Percentiles rank a stretch among this genome's conserved stretches.
Evolutionary conservation across 2,113 vertebrate genomes (phyloP).

Genomic region (Kryptolebias marmoratus): DNA sequence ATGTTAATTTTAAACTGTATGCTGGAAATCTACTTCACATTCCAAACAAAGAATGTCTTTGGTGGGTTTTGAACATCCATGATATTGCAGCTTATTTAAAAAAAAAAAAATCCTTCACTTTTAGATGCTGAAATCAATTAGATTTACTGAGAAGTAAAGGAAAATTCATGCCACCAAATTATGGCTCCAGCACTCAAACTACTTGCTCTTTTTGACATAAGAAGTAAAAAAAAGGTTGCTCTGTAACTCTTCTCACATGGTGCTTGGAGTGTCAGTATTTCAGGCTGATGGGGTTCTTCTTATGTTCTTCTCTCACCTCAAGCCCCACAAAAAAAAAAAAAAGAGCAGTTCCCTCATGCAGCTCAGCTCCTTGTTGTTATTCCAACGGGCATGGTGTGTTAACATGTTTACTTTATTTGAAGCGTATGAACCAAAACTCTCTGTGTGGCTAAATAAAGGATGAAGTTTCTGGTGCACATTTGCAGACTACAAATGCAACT

Average conservation of each 20-base stretch:
- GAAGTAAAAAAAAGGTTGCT: not conserved
- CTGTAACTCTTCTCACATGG: not conserved
- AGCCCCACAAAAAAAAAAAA: not conserved
- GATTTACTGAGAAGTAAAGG: no score
- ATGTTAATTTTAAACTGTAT: not conserved
- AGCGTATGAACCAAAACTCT: conserved; percentile 20
- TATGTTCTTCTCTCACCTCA: not conserved
- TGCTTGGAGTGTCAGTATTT: conserved; percentile 3
- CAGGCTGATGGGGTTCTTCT: conserved; percentile 2
- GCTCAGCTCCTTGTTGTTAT: conserved; percentile 35
- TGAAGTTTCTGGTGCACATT: conserved; percentile 1
- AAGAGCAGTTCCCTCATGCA: conserved; percentile 1
- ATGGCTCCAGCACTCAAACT: no score
- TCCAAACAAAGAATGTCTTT: no score
- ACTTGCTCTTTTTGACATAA: no score
- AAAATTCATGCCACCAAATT: no score
- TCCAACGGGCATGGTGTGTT: conserved; percentile 29
- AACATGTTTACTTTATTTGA: conserved; percentile 38
- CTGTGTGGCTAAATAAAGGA: conserved; percentile 7
- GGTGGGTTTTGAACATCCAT: no score
- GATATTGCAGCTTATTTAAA: no score
- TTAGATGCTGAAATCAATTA: no score
- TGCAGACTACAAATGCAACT: conserved; percentile 2
- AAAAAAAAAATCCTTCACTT: no score
- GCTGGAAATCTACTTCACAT: not conserved